Base-by-base conservation (phyloP, 2,888 invertebrate genomes). In the Archaeoteleia sp. region DNA sequence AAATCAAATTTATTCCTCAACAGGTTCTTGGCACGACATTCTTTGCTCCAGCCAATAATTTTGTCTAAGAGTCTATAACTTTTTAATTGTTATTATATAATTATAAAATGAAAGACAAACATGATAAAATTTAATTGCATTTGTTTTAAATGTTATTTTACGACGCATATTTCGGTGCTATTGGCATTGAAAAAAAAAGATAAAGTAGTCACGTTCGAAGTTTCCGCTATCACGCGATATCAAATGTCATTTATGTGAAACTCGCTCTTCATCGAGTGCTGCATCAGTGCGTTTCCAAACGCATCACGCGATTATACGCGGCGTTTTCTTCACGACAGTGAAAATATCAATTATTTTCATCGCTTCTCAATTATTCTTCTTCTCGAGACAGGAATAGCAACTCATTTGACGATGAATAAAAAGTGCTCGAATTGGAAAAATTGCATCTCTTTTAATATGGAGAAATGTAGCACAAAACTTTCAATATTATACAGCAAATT, bases 261-360 rank as follows among this genome's bases (percentile, higher is more conserved):
- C 34, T 65, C 46, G 51, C 65, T 57, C 57, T 57, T 57, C 45
- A 46, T 51, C 40, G 32, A 10, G 37, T 45, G 43, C 45, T 37
- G 29, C 23, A 45, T 45, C 35, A 7, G 45, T 29, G 10, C 12
- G 57, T 65, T 65, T 57, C 51, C 65, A 65, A 65, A 55, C 55
- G 55, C 46, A 51, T 57, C 65, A 65, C 57, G 57, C 65, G 57
- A 57, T 65, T 51, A 65, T 65, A 45, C 39, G 46, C 57, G 32
- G 34, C 57, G 65, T 65, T 65, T 65, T 51, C 65, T 55, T 57
- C n/a, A n/a, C n/a, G 51, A 65, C 51, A 57, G 65, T 65, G 65
- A 65, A 65, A 65, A 65, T 65, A 49, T 65, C 40, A 57, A 58
- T 65, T 58, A 58, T n/a, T n/a, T n/a, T n/a, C n/a, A n/a, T n/a